These are phyloP conservation scores for Pardosa pseudoannulata DNA, from an alignment of 2,888 invertebrate species.

Conservation along the genomic window DNA sequence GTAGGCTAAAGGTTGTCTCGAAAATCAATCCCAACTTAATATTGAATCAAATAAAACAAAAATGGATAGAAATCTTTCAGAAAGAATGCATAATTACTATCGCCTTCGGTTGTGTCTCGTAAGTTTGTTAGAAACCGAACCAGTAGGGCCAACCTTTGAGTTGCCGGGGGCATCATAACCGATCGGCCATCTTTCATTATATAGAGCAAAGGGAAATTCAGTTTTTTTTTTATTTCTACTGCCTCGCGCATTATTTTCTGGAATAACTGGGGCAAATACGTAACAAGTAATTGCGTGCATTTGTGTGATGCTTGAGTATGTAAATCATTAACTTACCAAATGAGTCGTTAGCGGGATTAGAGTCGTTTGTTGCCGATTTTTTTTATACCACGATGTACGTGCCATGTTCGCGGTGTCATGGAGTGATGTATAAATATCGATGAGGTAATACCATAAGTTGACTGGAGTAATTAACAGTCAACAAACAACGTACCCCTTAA, in stretches of 20 bases:
- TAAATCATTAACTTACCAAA: slow-evolving; percentile 61
- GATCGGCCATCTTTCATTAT: slow-evolving; percentile 63
- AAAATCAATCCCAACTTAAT: slow-evolving; percentile 10
- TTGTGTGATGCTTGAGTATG: slow-evolving; percentile 57
- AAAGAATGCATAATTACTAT: slow-evolving; percentile 58
- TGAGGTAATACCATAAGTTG: not conserved
- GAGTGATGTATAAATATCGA: not conserved
- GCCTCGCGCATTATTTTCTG: slow-evolving; percentile 7
- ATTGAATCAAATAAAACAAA: slow-evolving; percentile 21
- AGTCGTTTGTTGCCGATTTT: slow-evolving; percentile 12
- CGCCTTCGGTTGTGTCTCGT: slow-evolving; percentile 36
- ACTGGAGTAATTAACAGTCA: not conserved
- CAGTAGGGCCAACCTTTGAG: slow-evolving; percentile 28
- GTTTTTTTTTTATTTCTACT: slow-evolving; percentile 30
- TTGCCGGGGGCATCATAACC: slow-evolving; percentile 28
- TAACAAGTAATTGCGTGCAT: slow-evolving; percentile 53
- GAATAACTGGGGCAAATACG: slow-evolving; percentile 61
- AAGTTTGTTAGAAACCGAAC: slow-evolving; percentile 46
- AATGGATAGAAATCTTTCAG: slow-evolving; percentile 23
- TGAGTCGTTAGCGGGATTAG: slow-evolving; percentile 51
- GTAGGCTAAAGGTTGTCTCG: slow-evolving; percentile 13
- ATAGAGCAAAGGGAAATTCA: slow-evolving; percentile 59
- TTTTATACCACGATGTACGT: not conserved
- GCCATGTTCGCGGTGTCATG: not conserved
- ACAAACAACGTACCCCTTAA: no score